A percentile compares a stretch with the other conserved stretches of the same genome.
These are phyloP conservation scores for Heloderma charlesbogerti DNA, from an alignment of 2,113 vertebrate species.

Conservation along the genomic window DNA sequence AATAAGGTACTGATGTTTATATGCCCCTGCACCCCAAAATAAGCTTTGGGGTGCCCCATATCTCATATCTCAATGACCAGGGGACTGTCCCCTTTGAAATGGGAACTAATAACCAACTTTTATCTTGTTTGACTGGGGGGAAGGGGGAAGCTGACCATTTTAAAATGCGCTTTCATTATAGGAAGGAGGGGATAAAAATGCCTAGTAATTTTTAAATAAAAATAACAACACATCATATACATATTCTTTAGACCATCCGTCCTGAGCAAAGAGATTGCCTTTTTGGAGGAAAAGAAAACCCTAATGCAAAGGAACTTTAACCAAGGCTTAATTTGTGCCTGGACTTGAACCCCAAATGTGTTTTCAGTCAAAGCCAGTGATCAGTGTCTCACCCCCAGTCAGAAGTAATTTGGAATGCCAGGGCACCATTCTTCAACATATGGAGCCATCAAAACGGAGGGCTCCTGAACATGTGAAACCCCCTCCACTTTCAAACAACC, in stretches of 20 bases:
- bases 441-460: neutral
- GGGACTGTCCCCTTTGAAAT: neutral
- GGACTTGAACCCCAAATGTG: neutral
- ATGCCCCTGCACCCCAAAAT: neutral
- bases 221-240: too few species aligned
- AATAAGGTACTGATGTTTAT: neutral
- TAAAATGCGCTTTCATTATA: neutral
- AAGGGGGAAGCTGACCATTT: neutral
- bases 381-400: neutral
- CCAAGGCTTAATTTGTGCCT: neutral
- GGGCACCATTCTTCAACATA: neutral
- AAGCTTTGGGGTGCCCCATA: neutral
- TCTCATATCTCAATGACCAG: neutral
- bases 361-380: neutral
- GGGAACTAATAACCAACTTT: neutral
- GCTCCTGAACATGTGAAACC: neutral
- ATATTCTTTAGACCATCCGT: neutral
- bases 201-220: neutral
- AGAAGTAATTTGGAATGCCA: neutral
- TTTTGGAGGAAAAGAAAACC: neutral
- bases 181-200: neutral
- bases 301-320: neutral
- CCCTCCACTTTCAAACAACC: neutral
- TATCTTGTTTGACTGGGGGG: neutral
- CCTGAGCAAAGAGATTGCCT: neutral